Base-by-base conservation (phyloP, 1,140 invertebrate species). In the Lithobius niger region DNA sequence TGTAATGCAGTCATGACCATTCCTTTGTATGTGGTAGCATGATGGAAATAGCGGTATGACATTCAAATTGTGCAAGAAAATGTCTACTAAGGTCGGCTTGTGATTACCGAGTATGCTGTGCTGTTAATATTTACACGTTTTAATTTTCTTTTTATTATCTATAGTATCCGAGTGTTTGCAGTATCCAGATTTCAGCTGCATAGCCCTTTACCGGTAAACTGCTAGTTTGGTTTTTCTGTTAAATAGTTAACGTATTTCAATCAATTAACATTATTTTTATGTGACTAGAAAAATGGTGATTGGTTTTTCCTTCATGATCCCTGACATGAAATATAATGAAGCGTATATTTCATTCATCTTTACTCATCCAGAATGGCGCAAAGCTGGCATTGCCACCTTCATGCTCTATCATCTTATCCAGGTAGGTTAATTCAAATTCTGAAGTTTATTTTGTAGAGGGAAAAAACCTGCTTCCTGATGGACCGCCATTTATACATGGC, bases 401-500 rank as follows among this genome's bases (percentile, higher is more conserved):
- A 93, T 94, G 86, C 67, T 95, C 0, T 94, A 94, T 66, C 90
- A 94, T 77, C 74, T 95, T 31, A 85, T 92, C 59, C 81, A 86
- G 74, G 82, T 84, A 70, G 65, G 55, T 6, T 13, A 40, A n/a
- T n/a, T 40, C 31, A 40, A 40, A 18, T 40, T 40, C 31, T 40
- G 31, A 40, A 40, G 10, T 40, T 40, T 40, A 40, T 40, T 40
- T 40, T 40, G 10, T 40, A n/a, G n/a, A n/a, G n/a, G n/a, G n/a
- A n/a, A n/a, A n/a, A n/a, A n/a, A n/a, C n/a, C n/a, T n/a, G n/a
- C n/a, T n/a, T n/a, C n/a, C n/a, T n/a, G n/a, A n/a, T n/a, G n/a
- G n/a, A n/a, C n/a, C n/a, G n/a, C n/a, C n/a, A n/a, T n/a, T n/a
- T n/a, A n/a, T n/a, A n/a, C n/a, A n/a, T n/a, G n/a, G n/a, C n/a